Percentiles rank a stretch among this genome's conserved stretches.
Evolutionary conservation across 2,113 vertebrate genomes (phyloP).

Genomic region (Macroglossus sobrinus): DNA sequence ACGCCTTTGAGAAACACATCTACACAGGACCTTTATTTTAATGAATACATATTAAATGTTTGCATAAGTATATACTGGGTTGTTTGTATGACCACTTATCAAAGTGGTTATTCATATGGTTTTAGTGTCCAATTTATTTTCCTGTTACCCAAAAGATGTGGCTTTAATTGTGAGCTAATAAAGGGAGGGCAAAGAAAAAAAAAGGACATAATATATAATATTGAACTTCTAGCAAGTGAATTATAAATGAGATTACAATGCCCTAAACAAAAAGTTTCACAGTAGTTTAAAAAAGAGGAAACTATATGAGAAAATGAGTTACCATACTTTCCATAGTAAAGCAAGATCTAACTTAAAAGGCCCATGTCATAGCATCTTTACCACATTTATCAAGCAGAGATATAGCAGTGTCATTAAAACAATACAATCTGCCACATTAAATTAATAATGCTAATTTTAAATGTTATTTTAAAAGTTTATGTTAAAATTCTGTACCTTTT

Average conservation of each 20-base stretch:
- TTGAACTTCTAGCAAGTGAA: neutral
- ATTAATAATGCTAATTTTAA: neutral
- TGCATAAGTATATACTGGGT: neutral
- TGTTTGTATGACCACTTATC: neutral
- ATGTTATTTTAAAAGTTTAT: neutral
- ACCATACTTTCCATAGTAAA: neutral
- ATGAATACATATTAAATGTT: neutral
- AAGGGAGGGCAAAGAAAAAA: neutral
- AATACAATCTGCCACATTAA: neutral
- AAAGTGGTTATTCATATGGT: neutral
- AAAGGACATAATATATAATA: neutral
- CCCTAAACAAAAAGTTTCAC: neutral
- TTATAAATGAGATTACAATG: neutral
- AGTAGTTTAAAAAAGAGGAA: conserved; percentile 17
- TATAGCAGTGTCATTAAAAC: neutral
- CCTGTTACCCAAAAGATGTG: neutral
- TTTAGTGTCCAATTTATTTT: neutral
- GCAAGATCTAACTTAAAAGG: neutral
- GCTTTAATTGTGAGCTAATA: neutral
- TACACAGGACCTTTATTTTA: neutral
- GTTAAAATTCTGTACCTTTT: neutral
- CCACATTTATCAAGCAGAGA: neutral
- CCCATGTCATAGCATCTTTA: neutral
- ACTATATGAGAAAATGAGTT: neutral
- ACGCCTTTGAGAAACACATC: neutral